A percentile compares a stretch with the other conserved stretches of the same genome.
Conservation (phyloP, 1,140 invertebrate genomes). For the Delia radicum region DNA sequence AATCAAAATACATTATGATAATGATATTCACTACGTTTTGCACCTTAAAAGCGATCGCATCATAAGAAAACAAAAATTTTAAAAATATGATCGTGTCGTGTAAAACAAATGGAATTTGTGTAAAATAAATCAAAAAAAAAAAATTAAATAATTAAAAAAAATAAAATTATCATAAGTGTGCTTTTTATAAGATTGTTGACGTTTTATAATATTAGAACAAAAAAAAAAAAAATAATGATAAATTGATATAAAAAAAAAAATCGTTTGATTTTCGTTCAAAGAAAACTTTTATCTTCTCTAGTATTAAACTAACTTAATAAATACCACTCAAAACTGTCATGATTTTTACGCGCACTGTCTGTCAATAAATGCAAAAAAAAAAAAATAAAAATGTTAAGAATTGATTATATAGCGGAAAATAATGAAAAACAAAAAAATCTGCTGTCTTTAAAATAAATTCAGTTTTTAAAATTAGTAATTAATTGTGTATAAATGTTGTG, state of each 20-base stretch:
- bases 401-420: not conserved
- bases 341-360: not conserved
- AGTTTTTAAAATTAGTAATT: not conserved
- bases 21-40: constrained; percentile 5
- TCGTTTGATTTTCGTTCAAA: not conserved
- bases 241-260: not conserved
- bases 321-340: not conserved
- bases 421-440: not conserved
- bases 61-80: not conserved
- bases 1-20: constrained; percentile 6
- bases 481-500: constrained; percentile 19
- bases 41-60: constrained; percentile 12
- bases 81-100: too few relatives aligned
- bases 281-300: not conserved
- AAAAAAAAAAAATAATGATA: not conserved
- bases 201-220: not conserved
- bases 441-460: not conserved
- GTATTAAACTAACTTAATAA: not conserved
- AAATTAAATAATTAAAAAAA: not conserved
- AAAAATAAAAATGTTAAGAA: not conserved
- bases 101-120: too few relatives aligned
- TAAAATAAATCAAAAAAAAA: not conserved
- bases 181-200: not conserved
- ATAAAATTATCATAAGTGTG: not conserved
- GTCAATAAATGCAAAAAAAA: not conserved